Evolutionary conservation across 2,113 vertebrate species (phyloP).

Genomic region (Podarcis muralis): DNA sequence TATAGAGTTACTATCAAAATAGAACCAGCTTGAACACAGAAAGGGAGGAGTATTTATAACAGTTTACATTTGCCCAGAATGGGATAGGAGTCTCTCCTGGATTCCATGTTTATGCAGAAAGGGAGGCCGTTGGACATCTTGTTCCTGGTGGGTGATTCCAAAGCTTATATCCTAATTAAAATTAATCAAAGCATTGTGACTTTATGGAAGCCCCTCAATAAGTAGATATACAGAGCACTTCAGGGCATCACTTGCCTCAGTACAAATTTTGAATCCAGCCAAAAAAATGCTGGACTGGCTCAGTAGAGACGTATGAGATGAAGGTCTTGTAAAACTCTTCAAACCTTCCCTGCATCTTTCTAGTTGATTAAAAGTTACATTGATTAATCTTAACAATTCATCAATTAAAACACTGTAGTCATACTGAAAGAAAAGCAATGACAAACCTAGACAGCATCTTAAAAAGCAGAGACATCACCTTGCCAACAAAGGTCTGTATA

Average conservation of each 20-base stretch:
- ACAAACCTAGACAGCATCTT: too few species aligned
- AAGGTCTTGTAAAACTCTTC: not conserved
- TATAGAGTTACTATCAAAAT: slow-evolving; percentile 47
- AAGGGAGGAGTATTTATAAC: slow-evolving; percentile 17
- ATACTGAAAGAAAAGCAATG: too few species aligned
- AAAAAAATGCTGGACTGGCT: not conserved
- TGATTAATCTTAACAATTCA: not conserved
- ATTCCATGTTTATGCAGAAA: slow-evolving; percentile 6
- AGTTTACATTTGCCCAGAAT: not conserved
- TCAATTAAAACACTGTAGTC: not conserved
- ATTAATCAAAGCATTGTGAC: not conserved
- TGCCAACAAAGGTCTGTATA: too few species aligned
- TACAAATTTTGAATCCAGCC: not conserved
- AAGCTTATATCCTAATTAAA: not conserved
- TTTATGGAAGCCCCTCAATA: not conserved
- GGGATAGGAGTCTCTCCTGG: not conserved
- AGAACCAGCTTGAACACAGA: slow-evolving; percentile 47
- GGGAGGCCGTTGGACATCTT: not conserved
- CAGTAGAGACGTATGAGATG: not conserved
- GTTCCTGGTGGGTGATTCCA: not conserved
- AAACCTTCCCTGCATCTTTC: not conserved
- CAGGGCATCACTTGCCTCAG: not conserved
- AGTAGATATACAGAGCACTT: too few species aligned
- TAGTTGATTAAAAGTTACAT: not conserved
- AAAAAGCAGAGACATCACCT: too few species aligned